These are phyloP conservation scores for Syrrhaptes paradoxus DNA, from an alignment of 2,113 vertebrate species.

Conservation along the genomic window DNA sequence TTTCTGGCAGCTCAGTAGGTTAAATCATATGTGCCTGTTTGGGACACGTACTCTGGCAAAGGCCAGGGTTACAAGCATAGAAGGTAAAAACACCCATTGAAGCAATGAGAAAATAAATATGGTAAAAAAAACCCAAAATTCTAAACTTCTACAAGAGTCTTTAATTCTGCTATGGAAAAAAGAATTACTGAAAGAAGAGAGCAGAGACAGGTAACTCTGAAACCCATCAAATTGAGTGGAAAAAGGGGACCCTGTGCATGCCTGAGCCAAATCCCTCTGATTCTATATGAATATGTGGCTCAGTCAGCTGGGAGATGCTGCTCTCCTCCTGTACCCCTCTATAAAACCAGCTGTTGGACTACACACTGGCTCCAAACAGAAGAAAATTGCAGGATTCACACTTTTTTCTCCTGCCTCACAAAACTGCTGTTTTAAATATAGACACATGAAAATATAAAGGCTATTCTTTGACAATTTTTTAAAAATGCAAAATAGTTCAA, in stretches of 20 bases:
- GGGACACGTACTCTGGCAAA: not conserved
- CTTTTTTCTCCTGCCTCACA: not conserved
- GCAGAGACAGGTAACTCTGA: not conserved
- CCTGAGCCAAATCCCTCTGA: not conserved
- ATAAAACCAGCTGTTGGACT: not conserved
- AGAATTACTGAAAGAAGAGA: not conserved
- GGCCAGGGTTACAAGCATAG: not conserved
- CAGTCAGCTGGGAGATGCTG: not conserved
- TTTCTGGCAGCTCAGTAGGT: not conserved
- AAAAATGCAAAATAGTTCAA: not conserved
- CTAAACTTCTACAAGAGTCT: not conserved
- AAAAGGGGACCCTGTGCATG: not conserved
- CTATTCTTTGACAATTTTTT: not conserved
- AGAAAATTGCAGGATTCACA: not conserved
- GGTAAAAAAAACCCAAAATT: not conserved
- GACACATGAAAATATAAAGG: not conserved
- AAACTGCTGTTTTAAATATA: not conserved
- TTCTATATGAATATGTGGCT: not conserved
- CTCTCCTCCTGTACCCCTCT: not conserved
- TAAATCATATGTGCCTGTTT: rapidly evolving
- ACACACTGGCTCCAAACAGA: not conserved
- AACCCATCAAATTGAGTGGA: not conserved
- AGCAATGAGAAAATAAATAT: not conserved
- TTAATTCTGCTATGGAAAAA: not conserved
- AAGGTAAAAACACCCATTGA: not conserved